Conservation (phyloP, 2,888 invertebrate species). For the Unio delphinus region DNA sequence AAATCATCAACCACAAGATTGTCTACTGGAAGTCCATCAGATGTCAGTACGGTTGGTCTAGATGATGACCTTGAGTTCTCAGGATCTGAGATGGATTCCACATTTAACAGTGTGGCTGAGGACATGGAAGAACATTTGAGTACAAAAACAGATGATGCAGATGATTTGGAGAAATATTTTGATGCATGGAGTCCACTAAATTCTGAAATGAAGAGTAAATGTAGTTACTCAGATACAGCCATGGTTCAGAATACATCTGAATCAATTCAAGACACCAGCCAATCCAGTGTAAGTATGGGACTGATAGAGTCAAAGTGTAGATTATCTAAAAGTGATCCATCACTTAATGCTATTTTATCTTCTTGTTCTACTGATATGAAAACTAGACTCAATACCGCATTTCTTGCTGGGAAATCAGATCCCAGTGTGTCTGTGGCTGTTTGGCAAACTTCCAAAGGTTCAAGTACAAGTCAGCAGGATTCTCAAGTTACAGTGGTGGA, state of each 20-base stretch:
- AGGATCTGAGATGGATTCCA: slow-evolving; percentile 11
- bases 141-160: not conserved
- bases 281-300: too few species aligned
- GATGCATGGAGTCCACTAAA: slow-evolving; percentile 15
- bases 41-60: too few species aligned
- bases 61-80: slow-evolving; percentile 7
- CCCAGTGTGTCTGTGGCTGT: not conserved
- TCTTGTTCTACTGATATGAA: slow-evolving; percentile 16
- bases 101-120: slow-evolving; percentile 11
- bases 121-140: slow-evolving; percentile 17
- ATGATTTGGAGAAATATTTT: slow-evolving; percentile 10
- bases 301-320: slow-evolving; percentile 1
- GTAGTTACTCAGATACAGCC: slow-evolving; percentile 6
- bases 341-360: slow-evolving; percentile 1
- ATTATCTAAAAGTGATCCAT: slow-evolving; percentile 16
- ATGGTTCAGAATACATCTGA: slow-evolving; percentile 5
- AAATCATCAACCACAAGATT: too few species aligned
- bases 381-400: slow-evolving; percentile 24
- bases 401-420: slow-evolving; percentile 10
- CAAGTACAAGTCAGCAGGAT: not conserved
- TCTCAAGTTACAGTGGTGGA: not conserved
- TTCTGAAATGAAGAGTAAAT: slow-evolving; percentile 11
- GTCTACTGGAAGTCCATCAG: too few species aligned
- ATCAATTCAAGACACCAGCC: slow-evolving; percentile 10
- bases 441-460: too few species aligned